phyloP scores from a whole-genome alignment of 2,888 invertebrate genomes.

The Microctonus aethiopoides region DNA sequence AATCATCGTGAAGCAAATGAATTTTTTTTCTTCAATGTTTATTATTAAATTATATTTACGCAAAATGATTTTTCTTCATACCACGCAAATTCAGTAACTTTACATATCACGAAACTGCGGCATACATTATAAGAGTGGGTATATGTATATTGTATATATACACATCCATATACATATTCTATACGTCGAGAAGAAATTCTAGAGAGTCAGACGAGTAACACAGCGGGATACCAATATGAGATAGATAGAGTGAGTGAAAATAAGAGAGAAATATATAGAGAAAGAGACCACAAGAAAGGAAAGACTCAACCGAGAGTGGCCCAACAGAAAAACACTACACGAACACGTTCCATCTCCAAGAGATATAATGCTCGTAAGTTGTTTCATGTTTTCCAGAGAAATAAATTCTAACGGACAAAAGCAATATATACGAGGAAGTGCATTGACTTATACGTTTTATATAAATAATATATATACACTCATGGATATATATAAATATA shows the following conservation, averaged over 20 bases:
- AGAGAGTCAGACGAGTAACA: conserved; percentile 24
- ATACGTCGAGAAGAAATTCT: conserved; percentile 20
- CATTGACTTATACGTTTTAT: neutral
- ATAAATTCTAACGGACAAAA: conserved; percentile 26
- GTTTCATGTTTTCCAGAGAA: conserved; percentile 17
- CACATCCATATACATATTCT: neutral
- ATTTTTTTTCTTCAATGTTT: neutral
- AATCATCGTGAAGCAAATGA: too few species aligned
- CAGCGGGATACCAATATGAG: conserved; percentile 28
- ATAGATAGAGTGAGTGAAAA: neutral
- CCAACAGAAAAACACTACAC: conserved; percentile 23
- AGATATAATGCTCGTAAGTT: conserved; percentile 9
- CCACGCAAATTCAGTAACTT: conserved; percentile 3
- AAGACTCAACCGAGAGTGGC: conserved; percentile 1
- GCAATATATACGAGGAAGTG: conserved; percentile 5
- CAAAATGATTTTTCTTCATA: neutral
- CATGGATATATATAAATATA: too few species aligned
- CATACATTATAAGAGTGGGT: conserved; percentile 17
- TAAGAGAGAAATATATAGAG: neutral
- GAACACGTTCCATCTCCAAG: conserved; percentile 17
- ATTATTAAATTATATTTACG: neutral
- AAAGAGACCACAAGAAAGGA: neutral
- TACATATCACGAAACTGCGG: conserved; percentile 10
- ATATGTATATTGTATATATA: neutral
- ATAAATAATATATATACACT: neutral